Base-by-base conservation (phyloP, 2,888 invertebrate genomes). In the Harmothoe impar region DNA sequence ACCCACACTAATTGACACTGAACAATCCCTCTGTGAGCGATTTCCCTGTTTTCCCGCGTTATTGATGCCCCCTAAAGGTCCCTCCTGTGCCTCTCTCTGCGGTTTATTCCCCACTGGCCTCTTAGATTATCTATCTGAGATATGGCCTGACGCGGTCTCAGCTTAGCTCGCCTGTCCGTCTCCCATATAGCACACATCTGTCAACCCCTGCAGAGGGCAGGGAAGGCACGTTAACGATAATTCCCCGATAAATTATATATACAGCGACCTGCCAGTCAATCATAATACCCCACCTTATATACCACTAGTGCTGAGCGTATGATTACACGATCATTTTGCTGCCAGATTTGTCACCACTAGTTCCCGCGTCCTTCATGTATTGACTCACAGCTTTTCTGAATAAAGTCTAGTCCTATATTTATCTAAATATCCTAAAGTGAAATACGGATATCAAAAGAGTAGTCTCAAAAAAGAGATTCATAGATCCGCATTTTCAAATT, bases 211-310 rank as follows among this genome's bases (percentile, higher is more conserved):
- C 29, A 23, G 25, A 72, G 72, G 72, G 29, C 72, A 72, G 25
- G 5, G 15, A 72, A 72, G 72, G 29, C 72, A 25, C 72, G 72
- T 72, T 72, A 72, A 72, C 29, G 72, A 72, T 72, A 72, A 72
- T 72, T 72, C 31, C 72, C 72, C 25, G 1, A 72, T 72, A 72
- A 72, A 72, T n/a, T 29, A 25, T 72, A 72, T 29, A 72, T 15
- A 15, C 17, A 72, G 72, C 31, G 29, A 17, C 0, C 29, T n/a
- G 29, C 62, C 72, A 29, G 72, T 72, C 72, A 29, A 72, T 72
- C 72, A 72, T 72, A 72, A 62, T 62, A 62, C 23, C 72, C 72
- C 0, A 29, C 29, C n/a, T 23, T 29, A 25, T 5, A n/a, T 29
- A 25, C 72, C 72, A 25, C 72, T 15, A 29, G n/a, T n/a, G n/a